Percentiles rank a stretch among this genome's conserved stretches.
Evolutionary conservation across 1,140 invertebrate genomes (phyloP).

Genomic region (Drosophila bocqueti): DNA sequence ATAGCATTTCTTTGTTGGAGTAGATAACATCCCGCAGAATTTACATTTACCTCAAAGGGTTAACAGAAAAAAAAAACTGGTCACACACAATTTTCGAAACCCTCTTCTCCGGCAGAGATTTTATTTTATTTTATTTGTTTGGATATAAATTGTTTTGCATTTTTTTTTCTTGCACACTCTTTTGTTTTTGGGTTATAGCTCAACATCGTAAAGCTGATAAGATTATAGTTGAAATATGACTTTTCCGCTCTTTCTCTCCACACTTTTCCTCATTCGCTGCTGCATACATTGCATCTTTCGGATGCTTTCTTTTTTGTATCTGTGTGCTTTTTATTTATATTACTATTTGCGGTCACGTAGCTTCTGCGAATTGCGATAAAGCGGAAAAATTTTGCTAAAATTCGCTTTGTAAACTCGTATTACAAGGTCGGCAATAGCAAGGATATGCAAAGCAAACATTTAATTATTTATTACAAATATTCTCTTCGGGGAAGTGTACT

Average conservation of each 20-base stretch:
- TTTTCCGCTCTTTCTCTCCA: conserved; percentile 25
- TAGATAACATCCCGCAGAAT: background rate
- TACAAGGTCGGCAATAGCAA: conserved; percentile 3
- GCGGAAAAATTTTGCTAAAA: conserved; percentile 6
- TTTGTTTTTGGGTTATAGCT: conserved; percentile 57
- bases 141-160: conserved; percentile 50
- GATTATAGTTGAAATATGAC: conserved; percentile 75
- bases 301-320: conserved; percentile 14
- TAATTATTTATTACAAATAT: background rate
- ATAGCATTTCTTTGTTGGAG: background rate
- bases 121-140: background rate
- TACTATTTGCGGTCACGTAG: conserved; percentile 49
- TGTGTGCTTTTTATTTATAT: conserved; percentile 16
- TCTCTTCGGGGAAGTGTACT: background rate
- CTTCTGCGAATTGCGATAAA: conserved; percentile 26
- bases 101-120: background rate
- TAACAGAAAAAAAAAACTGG: background rate
- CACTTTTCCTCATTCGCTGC: background rate
- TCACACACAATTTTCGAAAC: background rate
- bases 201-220: conserved; percentile 76
- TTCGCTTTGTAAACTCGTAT: background rate
- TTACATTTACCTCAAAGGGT: background rate
- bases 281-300: conserved; percentile 10
- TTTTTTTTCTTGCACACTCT: conserved; percentile 14
- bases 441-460: background rate